These are phyloP conservation scores for Balearica regulorum DNA, from an alignment of 2,797 vertebrate species.

Conservation along the genomic window DNA sequence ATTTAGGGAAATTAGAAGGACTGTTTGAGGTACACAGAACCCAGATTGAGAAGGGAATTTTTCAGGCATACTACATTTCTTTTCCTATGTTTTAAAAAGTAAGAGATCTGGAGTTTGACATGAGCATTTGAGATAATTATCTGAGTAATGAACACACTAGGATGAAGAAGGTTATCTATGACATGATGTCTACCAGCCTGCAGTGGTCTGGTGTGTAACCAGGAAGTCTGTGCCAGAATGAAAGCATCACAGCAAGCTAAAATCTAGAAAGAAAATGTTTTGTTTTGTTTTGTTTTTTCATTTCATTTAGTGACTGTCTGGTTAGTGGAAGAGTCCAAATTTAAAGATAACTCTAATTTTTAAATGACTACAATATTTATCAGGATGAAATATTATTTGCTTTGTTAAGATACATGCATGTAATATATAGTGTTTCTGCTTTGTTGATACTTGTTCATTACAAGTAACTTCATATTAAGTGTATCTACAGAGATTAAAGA, in stretches of 20 bases:
- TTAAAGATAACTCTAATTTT: background rate
- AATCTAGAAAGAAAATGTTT: background rate
- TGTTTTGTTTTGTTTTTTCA: background rate
- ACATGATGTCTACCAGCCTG: background rate
- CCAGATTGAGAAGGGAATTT: background rate
- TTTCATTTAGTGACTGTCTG: background rate
- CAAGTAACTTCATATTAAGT: background rate
- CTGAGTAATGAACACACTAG: background rate
- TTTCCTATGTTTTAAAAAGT: background rate
- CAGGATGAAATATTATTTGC: background rate
- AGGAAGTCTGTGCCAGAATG: background rate
- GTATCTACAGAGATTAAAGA: background rate
- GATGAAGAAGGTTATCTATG: background rate
- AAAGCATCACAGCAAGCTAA: background rate
- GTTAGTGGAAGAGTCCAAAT: background rate
- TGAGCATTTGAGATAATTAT: background rate
- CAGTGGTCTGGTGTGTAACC: background rate
- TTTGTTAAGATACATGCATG: background rate
- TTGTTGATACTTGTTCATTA: background rate
- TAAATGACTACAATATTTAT: background rate
- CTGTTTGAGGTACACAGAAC: background rate
- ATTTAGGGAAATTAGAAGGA: background rate
- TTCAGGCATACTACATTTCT: background rate
- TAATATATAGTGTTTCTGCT: background rate
- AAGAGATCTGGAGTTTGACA: background rate